A percentile compares a stretch with the other conserved stretches of the same genome.
phyloP scores from a whole-genome alignment of 2,113 vertebrate species.

The Ursus arctos region DNA sequence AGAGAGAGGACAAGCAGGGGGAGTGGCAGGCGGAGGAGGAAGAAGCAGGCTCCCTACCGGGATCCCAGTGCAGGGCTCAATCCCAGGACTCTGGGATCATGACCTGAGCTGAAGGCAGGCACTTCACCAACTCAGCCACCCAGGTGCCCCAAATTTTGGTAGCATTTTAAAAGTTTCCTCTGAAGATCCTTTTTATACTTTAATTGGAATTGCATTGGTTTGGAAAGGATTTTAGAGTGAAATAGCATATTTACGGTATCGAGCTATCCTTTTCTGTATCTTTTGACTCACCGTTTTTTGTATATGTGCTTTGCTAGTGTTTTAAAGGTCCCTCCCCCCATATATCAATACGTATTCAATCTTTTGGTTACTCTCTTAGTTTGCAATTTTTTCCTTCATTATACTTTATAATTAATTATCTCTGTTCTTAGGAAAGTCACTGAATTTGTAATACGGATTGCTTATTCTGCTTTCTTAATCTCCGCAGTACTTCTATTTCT shows the following conservation, averaged over 20 bases:
- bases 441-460: neutral
- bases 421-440: neutral
- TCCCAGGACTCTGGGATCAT: neutral
- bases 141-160: neutral
- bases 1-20: too few species aligned
- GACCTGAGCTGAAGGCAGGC: neutral
- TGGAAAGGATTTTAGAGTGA: neutral
- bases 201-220: neutral
- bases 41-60: too few species aligned
- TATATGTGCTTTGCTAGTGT: neutral
- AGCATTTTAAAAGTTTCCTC: neutral
- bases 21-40: too few species aligned
- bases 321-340: neutral
- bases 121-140: neutral
- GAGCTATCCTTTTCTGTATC: neutral
- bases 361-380: neutral
- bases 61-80: too few species aligned
- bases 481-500: neutral
- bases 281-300: neutral
- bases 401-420: neutral
- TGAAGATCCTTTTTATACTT: neutral
- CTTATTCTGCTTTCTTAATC: neutral
- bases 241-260: neutral
- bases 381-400: constrained; percentile 12
- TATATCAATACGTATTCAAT: neutral